phyloP scores from a whole-genome alignment of 2,888 invertebrate genomes.

The Agriopis aurantiaria region DNA sequence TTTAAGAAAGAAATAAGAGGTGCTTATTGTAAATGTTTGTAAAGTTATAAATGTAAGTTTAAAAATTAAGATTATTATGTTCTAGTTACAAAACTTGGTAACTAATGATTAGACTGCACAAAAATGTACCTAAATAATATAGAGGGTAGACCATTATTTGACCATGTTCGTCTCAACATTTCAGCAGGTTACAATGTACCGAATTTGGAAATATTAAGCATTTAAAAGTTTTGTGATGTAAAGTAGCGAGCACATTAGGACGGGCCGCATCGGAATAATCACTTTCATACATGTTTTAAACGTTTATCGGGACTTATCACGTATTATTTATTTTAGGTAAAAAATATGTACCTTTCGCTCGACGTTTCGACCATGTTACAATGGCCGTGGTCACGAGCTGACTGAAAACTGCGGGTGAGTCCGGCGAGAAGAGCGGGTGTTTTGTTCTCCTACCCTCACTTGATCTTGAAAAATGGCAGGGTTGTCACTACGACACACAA shows the following conservation, averaged over 20 bases:
- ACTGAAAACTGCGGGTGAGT: no score
- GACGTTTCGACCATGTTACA: no score
- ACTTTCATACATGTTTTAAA: no score
- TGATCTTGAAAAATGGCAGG: no score
- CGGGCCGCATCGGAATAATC: no score
- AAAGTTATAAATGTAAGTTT: slow-evolving; percentile 13
- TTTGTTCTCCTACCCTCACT: no score
- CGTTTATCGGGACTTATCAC: no score
- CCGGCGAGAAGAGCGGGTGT: no score
- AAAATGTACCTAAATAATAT: background rate
- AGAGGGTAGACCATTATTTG: background rate
- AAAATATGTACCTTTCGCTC: no score
- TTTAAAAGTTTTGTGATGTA: slow-evolving; percentile 25
- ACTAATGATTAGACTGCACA: slow-evolving; percentile 1
- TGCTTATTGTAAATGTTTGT: slow-evolving; percentile 27
- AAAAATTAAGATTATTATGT: slow-evolving; percentile 7
- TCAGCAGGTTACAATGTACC: background rate
- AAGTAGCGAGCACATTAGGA: background rate
- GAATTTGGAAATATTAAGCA: slow-evolving; percentile 11
- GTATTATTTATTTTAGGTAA: no score
- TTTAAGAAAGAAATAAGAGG: slow-evolving; percentile 7
- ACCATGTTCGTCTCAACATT: background rate
- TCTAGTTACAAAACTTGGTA: slow-evolving; percentile 8
- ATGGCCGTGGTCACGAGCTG: no score
- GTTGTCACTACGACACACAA: no score